Percentiles rank a stretch among this genome's conserved stretches.
These are phyloP conservation scores for Tetragonisca angustula DNA, from an alignment of 2,888 invertebrate genomes.

Conservation along the genomic window DNA sequence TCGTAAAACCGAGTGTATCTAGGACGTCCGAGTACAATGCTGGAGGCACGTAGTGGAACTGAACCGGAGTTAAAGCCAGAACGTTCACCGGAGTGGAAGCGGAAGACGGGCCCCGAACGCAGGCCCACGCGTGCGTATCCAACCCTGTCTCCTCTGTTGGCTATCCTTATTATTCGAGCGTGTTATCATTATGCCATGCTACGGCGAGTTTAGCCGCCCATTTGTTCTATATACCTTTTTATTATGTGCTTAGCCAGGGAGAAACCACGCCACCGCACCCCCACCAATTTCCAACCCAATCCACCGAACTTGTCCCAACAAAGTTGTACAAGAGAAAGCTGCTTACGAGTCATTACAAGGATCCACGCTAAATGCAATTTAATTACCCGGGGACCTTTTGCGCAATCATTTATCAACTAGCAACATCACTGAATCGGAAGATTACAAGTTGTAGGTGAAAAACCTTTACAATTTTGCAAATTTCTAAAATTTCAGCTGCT, in stretches of 20 bases:
- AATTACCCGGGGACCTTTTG: neutral
- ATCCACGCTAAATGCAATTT: neutral
- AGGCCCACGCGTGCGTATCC: slow-evolving; percentile 83
- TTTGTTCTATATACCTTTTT: slow-evolving; percentile 60
- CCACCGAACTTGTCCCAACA: neutral
- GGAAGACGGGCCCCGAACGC: slow-evolving; percentile 82
- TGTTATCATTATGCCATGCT: slow-evolving; percentile 82
- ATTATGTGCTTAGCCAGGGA: slow-evolving; percentile 40
- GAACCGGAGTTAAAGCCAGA: slow-evolving; percentile 68
- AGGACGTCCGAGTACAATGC: slow-evolving; percentile 62
- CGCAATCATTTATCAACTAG: neutral
- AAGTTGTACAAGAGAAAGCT: neutral
- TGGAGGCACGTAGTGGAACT: slow-evolving; percentile 70
- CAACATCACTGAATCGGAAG: neutral
- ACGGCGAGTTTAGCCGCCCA: slow-evolving; percentile 74
- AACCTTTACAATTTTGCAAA: neutral
- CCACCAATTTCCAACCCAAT: neutral
- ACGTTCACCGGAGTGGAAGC: slow-evolving; percentile 74
- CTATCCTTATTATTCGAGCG: slow-evolving; percentile 83
- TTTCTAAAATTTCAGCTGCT: neutral
- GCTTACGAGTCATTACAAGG: neutral
- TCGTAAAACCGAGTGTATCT: slow-evolving; percentile 53
- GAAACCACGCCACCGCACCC: slow-evolving; percentile 10
- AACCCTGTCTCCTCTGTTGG: slow-evolving; percentile 82
- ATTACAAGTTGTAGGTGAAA: neutral